phyloP scores from a whole-genome alignment of 2,113 vertebrate species.

The Syngnathoides biaculeatus region DNA sequence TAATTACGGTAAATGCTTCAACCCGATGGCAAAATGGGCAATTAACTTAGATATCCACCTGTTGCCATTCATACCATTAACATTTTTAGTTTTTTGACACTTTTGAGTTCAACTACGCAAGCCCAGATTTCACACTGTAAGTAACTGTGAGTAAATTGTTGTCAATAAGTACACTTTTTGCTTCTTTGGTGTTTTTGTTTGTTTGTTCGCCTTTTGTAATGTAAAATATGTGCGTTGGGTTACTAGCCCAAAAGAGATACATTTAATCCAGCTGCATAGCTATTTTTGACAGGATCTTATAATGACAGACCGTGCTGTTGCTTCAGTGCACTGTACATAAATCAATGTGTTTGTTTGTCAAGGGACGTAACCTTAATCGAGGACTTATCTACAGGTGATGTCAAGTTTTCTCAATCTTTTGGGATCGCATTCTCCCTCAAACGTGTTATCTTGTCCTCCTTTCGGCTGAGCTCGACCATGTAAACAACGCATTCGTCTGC shows the following conservation, averaged over 20 bases:
- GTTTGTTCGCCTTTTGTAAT: neutral
- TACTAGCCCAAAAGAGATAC: neutral
- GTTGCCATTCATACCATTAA: neutral
- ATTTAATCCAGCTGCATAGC: slow-evolving; percentile 9
- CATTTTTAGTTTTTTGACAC: too few species aligned
- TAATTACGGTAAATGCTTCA: neutral
- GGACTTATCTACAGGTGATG: neutral
- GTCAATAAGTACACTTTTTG: neutral
- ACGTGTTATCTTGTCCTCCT: neutral
- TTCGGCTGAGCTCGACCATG: neutral
- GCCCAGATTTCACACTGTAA: neutral
- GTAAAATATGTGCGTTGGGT: neutral
- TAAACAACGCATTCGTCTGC: neutral
- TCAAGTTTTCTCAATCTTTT: neutral
- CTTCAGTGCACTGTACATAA: neutral
- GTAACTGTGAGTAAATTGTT: neutral
- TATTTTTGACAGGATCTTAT: slow-evolving; percentile 34
- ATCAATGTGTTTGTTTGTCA: neutral
- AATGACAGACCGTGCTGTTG: slow-evolving; percentile 28
- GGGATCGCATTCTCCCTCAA: neutral
- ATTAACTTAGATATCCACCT: neutral
- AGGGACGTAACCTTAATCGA: neutral
- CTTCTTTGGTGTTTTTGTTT: too few species aligned
- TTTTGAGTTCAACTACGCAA: neutral
- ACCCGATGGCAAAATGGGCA: neutral